Base-by-base conservation (phyloP, 2,797 vertebrate genomes). In the Dendrocincla fuliginosa region DNA sequence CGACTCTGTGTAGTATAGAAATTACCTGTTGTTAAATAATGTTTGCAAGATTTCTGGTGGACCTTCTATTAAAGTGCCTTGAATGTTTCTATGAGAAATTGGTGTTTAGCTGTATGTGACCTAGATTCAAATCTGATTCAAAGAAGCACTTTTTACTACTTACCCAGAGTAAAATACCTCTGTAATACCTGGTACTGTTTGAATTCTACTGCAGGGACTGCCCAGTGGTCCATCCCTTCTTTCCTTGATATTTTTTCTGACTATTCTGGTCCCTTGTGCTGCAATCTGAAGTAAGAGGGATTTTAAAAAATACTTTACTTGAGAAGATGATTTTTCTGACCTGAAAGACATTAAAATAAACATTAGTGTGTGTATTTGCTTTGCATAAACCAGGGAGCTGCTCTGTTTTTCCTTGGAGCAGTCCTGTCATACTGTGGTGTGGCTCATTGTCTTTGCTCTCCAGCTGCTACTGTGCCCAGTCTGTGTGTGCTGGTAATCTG, bases 401-500 rank as follows among this genome's bases (percentile, higher is more conserved):
- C 59, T 78, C 63, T 4, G 42, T 2, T 82, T 84, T 57, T 41
- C 10, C 37, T 28, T 57, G 57, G 20, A 65, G 18, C 77, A 13
- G 41, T 80, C 81, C 9, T 2, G 4, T 42, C 16, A 10, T 37
- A 0, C 44, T 46, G 24, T 56, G 59, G 39, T 65, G 63, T 61
- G 0, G 0, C 39, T 77, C 2, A 0, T 5, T 73, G 41, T 77
- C 39, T 59, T 64, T 80, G 55, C n/a, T 46, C 20, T 23, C 8
- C 39, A 0, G 7, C 17, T 76, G 41, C 56, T 65, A 3, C 53
- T 16, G 46, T 39, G 53, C 35, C 24, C 49, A 4, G 32, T 7
- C 19, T 6, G 9, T 39, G 55, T 28, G 73, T 47, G 55, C 24
- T 53, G 63, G 50, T 49, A 2, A 25, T 49, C 11, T 49, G 33